phyloP scores from a whole-genome alignment of 1,140 invertebrate species.

The Eueides isabella region DNA sequence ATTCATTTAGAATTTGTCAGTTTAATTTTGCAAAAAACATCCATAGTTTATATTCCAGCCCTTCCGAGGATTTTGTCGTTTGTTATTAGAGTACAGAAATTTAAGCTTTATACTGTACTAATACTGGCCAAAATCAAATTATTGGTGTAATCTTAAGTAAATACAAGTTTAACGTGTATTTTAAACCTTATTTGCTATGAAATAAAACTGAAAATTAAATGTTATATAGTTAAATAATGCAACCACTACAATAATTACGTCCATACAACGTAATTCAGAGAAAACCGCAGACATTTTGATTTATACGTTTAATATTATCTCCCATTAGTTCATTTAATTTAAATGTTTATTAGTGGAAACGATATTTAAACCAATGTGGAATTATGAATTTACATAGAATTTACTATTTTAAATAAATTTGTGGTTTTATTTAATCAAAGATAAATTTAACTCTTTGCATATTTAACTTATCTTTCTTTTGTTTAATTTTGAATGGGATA shows the following conservation, averaged over 20 bases:
- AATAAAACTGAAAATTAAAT: background rate
- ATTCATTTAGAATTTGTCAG: no score
- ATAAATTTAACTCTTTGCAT: no score
- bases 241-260: constrained; percentile 15
- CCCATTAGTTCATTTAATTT: background rate
- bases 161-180: background rate
- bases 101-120: background rate
- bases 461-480: no score
- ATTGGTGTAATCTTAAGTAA: background rate
- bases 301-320: constrained; percentile 16
- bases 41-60: background rate
- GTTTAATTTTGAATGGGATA: no score
- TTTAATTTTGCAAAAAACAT: background rate
- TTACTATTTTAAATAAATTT: no score
- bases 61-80: background rate
- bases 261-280: constrained; percentile 10
- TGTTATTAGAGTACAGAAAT: background rate
- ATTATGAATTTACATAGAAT: background rate
- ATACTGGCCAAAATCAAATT: background rate
- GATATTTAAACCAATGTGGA: background rate
- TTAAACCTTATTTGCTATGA: background rate
- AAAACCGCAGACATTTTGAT: constrained; percentile 23
- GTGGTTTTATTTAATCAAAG: no score
- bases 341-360: background rate
- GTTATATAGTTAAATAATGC: constrained; percentile 14